These are phyloP conservation scores for Oscheius sp. DNA, from an alignment of 2,888 invertebrate species.

Conservation along the genomic window DNA sequence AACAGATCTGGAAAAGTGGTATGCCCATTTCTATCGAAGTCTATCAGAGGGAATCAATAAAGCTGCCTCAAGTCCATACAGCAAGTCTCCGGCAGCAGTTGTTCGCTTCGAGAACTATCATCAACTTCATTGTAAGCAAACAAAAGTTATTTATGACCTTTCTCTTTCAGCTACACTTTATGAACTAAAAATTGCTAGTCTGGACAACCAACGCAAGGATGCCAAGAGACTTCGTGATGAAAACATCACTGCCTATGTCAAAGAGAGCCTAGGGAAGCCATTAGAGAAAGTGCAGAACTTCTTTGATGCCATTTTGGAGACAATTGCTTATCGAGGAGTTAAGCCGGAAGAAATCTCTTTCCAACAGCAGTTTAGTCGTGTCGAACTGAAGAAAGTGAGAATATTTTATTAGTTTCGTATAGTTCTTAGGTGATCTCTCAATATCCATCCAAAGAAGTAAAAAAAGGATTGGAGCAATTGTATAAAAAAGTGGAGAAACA, in stretches of 20 bases:
- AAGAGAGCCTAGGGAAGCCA: slow-evolving; percentile 90
- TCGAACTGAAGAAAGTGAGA: slow-evolving; percentile 87
- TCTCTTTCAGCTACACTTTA: slow-evolving; percentile 75
- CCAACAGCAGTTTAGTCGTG: slow-evolving; percentile 95
- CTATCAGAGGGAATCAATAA: slow-evolving; percentile 84
- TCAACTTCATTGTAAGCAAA: slow-evolving; percentile 80
- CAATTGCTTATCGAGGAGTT: slow-evolving; percentile 83
- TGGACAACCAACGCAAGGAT: slow-evolving; percentile 88
- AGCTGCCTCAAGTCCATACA: slow-evolving; percentile 81
- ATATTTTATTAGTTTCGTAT: neutral
- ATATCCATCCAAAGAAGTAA: slow-evolving; percentile 85
- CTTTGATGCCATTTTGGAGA: slow-evolving; percentile 93
- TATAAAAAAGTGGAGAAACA: slow-evolving; percentile 86
- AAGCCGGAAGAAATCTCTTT: slow-evolving; percentile 96
- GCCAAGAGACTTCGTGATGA: slow-evolving; percentile 89
- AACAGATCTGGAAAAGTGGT: slow-evolving; percentile 89
- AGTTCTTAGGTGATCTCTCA: slow-evolving; percentile 79
- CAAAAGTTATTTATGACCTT: neutral
- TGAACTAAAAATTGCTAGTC: slow-evolving; percentile 86
- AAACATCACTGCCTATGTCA: slow-evolving; percentile 88
- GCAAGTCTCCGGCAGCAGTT: slow-evolving; percentile 90
- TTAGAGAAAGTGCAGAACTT: slow-evolving; percentile 90
- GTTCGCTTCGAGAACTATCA: slow-evolving; percentile 96
- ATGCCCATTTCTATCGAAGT: slow-evolving; percentile 72
- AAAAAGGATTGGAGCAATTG: slow-evolving; percentile 65